Evolutionary conservation across 2,797 vertebrate genomes (phyloP).

Genomic region (Dipus sagitta): DNA sequence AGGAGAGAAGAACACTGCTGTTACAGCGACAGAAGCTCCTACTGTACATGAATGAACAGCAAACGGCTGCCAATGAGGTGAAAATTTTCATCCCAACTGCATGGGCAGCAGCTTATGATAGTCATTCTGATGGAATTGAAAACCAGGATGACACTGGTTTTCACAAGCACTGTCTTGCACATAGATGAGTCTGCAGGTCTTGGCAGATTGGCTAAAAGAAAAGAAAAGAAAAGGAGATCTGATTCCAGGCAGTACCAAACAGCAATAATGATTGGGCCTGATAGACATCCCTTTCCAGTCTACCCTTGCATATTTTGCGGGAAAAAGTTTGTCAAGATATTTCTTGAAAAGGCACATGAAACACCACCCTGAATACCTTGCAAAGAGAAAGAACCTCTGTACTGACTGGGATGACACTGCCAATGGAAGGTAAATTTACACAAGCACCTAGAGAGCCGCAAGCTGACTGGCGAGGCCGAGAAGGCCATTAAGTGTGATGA

Average conservation of each 20-base stretch:
- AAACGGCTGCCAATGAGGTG: conserved; percentile 92
- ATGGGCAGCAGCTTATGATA: conserved; percentile 93
- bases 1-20: conserved; percentile 92
- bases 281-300: conserved; percentile 97
- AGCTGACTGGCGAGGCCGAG: conserved; percentile 94
- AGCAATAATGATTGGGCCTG: conserved; percentile 98
- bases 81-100: conserved; percentile 95
- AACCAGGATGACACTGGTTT: conserved; percentile 94
- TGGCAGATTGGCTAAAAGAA: conserved; percentile 93
- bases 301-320: conserved; percentile 99
- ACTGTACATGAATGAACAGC: conserved; percentile 92
- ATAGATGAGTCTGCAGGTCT: conserved; percentile 93
- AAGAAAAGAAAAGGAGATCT: conserved; percentile 94
- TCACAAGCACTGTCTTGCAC: conserved; percentile 94
- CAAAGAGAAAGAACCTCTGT: conserved; percentile 98
- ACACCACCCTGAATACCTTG: conserved; percentile 97
- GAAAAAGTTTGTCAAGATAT: conserved; percentile 97
- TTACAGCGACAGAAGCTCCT: conserved; percentile 25
- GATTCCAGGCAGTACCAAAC: conserved; percentile 98
- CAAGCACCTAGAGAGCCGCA: conserved; percentile 98
- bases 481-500: conserved; percentile 95
- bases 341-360: conserved; percentile 99
- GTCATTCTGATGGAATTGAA: conserved; percentile 93
- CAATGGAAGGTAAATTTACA: conserved; percentile 98
- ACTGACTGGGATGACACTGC: conserved; percentile 99